A percentile compares a stretch with the other conserved stretches of the same genome.
Evolutionary conservation across 2,888 invertebrate species (phyloP).

Genomic region (Chloroclystis v-ata): DNA sequence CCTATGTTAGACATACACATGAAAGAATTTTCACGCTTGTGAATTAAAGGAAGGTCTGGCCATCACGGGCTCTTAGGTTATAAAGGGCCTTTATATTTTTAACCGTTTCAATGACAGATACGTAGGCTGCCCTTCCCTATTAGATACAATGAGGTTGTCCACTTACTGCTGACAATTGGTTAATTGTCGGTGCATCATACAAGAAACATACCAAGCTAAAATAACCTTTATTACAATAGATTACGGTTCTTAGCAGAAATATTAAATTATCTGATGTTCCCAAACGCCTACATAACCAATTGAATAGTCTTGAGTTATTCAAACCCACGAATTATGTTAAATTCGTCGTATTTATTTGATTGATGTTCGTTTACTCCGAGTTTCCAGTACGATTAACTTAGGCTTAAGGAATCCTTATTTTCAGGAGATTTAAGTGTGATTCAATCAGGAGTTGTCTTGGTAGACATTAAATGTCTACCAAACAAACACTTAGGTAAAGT

Average conservation of each 20-base stretch:
- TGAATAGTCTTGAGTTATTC: constrained; percentile 17
- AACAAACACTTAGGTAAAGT: too few species aligned
- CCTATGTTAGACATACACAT: too few species aligned
- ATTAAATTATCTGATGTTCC: neutral
- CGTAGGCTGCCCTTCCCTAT: constrained; percentile 51
- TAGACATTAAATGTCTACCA: too few species aligned
- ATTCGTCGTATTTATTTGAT: constrained; percentile 11
- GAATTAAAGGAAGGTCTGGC: too few species aligned
- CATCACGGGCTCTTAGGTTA: too few species aligned
- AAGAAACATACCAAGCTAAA: constrained; percentile 8
- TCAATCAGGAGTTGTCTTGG: too few species aligned
- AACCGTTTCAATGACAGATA: constrained; percentile 8
- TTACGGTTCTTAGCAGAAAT: constrained; percentile 4
- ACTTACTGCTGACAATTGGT: constrained; percentile 50
- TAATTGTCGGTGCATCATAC: constrained; percentile 53
- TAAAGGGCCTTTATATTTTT: neutral
- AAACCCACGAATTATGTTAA: constrained; percentile 13
- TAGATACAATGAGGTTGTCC: constrained; percentile 44
- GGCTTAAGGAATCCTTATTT: too few species aligned
- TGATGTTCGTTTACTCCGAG: too few species aligned
- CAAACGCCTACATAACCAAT: constrained; percentile 27
- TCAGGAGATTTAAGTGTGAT: too few species aligned
- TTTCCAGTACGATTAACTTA: too few species aligned
- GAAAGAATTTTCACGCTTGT: too few species aligned
- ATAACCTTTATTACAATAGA: constrained; percentile 4